Evolutionary conservation across 2,113 vertebrate species (phyloP).

Genomic region (Nyctereutes procyonoides): DNA sequence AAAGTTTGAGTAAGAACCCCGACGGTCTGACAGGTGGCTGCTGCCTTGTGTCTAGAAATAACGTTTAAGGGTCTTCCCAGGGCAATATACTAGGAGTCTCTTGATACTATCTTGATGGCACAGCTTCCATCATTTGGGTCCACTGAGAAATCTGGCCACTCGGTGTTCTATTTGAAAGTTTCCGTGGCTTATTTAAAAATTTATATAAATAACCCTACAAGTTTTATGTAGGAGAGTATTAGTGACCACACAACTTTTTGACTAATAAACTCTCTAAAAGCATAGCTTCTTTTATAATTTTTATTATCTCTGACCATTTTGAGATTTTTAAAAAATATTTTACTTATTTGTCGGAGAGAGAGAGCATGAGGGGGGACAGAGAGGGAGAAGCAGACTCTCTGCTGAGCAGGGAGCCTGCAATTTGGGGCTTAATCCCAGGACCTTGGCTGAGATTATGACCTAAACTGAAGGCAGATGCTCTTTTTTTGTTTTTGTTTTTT

Average conservation of each 20-base stretch:
- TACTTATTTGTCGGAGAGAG: too few relatives aligned
- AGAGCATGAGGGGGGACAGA: too few relatives aligned
- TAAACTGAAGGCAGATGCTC: too few relatives aligned
- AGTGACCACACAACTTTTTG: background rate
- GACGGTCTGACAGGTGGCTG: background rate
- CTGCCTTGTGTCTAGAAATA: background rate
- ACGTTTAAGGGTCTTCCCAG: background rate
- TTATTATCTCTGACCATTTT: background rate
- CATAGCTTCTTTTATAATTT: background rate
- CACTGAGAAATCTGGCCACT: background rate
- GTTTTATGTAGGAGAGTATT: conserved; percentile 6
- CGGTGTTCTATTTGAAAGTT: background rate
- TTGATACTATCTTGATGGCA: background rate
- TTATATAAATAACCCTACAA: background rate
- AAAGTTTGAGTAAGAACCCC: background rate
- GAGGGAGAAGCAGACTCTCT: too few relatives aligned
- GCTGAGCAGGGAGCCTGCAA: too few relatives aligned
- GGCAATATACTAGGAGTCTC: background rate
- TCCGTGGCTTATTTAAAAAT: conserved; percentile 3
- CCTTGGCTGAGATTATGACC: too few relatives aligned
- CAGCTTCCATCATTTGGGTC: background rate
- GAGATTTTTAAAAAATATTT: too few relatives aligned
- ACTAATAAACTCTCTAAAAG: conserved; percentile 3
- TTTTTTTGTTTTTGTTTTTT: too few relatives aligned
- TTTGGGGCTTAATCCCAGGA: too few relatives aligned